Base-by-base conservation (phyloP, 2,113 vertebrate genomes). In the Colinus virginianus region DNA sequence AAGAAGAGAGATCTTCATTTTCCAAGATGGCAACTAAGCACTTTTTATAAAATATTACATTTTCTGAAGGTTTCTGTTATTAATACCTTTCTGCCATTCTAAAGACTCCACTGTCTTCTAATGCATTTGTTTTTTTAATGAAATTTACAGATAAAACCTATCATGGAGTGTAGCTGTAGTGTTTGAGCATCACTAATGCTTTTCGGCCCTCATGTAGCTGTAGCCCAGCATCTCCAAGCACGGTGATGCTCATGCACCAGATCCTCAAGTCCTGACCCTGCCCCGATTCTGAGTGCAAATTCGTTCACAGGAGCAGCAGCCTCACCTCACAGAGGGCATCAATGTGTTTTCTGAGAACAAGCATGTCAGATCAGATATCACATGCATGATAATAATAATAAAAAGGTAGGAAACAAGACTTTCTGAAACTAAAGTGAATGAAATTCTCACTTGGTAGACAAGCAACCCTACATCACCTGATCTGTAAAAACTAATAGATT, bases 211-310 rank as follows among this genome's bases (percentile, higher is more conserved):
- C 67, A 53, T 0, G 2, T 6, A 82, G 7, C 16, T 17, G 34
- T 28, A 68, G 61, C 38, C 12, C 32, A 22, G 21, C 5, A 21
- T n/a, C 28, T n/a, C 34, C 56, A 63, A 75, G 21, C 10, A 43
- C 2, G 14, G 1, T 6, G 49, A 36, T 36, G n/a, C 17, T 82
- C 18, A 9, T 0, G 4, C 4, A 7, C 7, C 18, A 49, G 4
- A 22, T 82, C 42, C n/a, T 82, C 40, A 72, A 76, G 45, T 25
- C 10, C 53, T 66, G 36, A 34, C 26, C 7, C 36, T 85, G 45
- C 3, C 64, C 43, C 55, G 13, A 40, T 21, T 66, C 40, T 55
- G 48, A 51, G 3, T 0, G 0, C 1, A 1, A 56, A 45, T 9
- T 25, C 3, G 6, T 22, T 53, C 4, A 1, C 28, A 72, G 45